phyloP scores from a whole-genome alignment of 2,888 invertebrate genomes.

The Hololepta plana region DNA sequence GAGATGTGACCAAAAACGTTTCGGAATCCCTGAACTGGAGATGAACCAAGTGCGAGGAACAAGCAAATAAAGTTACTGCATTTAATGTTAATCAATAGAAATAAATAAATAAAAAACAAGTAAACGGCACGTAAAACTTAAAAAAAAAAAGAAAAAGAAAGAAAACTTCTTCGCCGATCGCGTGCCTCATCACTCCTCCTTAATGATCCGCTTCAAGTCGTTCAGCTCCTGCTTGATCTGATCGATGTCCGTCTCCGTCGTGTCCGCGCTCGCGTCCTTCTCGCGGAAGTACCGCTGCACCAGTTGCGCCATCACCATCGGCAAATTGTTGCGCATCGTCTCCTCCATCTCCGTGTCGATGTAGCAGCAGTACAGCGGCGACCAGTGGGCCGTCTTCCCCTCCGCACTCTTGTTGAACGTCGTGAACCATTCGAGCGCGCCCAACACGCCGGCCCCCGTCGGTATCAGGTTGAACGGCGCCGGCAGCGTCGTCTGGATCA shows the following conservation, averaged over 20 bases:
- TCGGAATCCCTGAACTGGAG: no score
- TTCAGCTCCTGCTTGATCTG: constrained; percentile 29
- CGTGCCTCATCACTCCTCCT: no score
- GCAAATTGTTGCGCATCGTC: constrained; percentile 28
- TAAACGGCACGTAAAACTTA: no score
- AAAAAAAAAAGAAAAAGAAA: no score
- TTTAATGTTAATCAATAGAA: no score
- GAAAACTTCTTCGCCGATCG: no score
- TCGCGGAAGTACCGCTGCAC: constrained; percentile 42
- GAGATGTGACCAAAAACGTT: no score
- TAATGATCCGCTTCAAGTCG: no score
- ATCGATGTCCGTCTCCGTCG: constrained; percentile 28
- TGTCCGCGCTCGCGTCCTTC: constrained; percentile 23
- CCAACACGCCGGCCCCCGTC: constrained; percentile 32
- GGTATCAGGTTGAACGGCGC: constrained; percentile 56
- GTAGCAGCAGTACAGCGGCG: constrained; percentile 20
- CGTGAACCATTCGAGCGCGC: constrained; percentile 31
- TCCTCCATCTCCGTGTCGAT: constrained; percentile 28
- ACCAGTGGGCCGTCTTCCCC: constrained; percentile 28
- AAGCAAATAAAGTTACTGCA: no score
- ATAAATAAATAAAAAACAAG: no score
- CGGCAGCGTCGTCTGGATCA: constrained; percentile 48
- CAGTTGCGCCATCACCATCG: constrained; percentile 36
- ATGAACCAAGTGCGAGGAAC: no score
- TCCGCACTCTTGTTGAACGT: constrained; percentile 21